These are phyloP conservation scores for Panthera tigris DNA, from an alignment of 2,113 vertebrate species.

Conservation along the genomic window DNA sequence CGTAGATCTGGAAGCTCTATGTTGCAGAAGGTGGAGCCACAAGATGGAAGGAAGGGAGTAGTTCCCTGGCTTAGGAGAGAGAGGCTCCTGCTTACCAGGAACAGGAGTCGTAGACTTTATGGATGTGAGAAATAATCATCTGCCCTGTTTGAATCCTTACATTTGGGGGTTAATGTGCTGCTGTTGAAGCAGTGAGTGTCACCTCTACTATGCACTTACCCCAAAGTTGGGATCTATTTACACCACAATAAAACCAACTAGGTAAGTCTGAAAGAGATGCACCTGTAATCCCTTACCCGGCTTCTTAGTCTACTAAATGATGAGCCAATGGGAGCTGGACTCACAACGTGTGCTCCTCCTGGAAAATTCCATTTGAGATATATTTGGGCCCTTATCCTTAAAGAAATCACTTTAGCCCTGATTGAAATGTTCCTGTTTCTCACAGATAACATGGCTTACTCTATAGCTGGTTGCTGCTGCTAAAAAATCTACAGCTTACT, in stretches of 20 bases:
- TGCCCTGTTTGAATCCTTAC: neutral
- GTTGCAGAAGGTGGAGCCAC: neutral
- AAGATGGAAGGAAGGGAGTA: neutral
- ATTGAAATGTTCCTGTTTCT: slow-evolving; percentile 54
- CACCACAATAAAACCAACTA: neutral
- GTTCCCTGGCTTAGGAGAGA: neutral
- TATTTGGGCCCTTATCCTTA: slow-evolving; percentile 56
- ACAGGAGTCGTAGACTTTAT: neutral
- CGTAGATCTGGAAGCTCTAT: neutral
- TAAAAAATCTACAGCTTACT: slow-evolving; percentile 9
- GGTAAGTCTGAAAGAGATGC: neutral
- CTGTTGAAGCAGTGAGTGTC: neutral
- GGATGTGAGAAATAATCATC: neutral
- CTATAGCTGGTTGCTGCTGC: neutral
- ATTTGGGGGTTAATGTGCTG: neutral
- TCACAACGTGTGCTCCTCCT: slow-evolving; percentile 9
- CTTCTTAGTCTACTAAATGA: neutral
- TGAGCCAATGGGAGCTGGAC: neutral
- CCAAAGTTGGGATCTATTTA: neutral
- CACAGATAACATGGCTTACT: slow-evolving; percentile 25
- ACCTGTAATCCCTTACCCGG: neutral
- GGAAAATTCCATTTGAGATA: slow-evolving; percentile 67
- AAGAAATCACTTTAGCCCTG: slow-evolving; percentile 57
- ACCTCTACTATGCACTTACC: neutral
- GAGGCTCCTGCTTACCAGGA: neutral